Conservation (phyloP, 1,140 invertebrate genomes). For the Mizuhopecten yessoensis region DNA sequence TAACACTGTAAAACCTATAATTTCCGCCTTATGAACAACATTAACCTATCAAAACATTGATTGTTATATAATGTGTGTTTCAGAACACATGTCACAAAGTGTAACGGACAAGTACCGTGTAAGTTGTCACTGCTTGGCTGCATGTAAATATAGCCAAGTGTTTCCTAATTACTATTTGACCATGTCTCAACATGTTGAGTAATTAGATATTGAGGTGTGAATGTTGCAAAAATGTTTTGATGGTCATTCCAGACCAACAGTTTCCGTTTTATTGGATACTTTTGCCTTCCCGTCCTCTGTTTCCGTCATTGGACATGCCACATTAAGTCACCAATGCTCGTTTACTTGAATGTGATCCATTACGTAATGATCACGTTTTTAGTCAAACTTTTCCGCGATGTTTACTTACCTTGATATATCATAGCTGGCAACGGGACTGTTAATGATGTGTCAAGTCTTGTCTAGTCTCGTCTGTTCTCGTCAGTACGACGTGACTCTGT, state of each 20-base stretch:
- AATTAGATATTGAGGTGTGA: too few species aligned
- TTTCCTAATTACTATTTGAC: too few species aligned
- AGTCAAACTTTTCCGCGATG: conserved; percentile 1
- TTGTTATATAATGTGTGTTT: too few species aligned
- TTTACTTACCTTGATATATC: not conserved
- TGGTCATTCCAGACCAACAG: not conserved
- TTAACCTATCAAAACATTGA: too few species aligned
- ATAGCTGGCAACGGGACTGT: not conserved
- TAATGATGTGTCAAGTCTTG: not conserved
- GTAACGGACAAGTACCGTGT: too few species aligned
- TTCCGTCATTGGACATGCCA: not conserved
- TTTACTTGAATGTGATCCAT: not conserved
- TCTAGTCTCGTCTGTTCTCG: not conserved
- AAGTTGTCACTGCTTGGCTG: too few species aligned
- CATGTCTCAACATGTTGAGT: too few species aligned
- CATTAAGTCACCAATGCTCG: not conserved
- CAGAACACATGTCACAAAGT: too few species aligned
- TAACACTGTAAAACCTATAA: too few species aligned
- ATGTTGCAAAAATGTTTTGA: not conserved
- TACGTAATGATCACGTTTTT: not conserved
- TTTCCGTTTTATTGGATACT: not conserved
- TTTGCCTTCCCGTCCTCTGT: not conserved
- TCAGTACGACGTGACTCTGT: not conserved
- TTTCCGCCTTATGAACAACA: too few species aligned
- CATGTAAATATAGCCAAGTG: too few species aligned